Evolutionary conservation across 2,113 vertebrate species (phyloP).

Genomic region (Castor canadensis): DNA sequence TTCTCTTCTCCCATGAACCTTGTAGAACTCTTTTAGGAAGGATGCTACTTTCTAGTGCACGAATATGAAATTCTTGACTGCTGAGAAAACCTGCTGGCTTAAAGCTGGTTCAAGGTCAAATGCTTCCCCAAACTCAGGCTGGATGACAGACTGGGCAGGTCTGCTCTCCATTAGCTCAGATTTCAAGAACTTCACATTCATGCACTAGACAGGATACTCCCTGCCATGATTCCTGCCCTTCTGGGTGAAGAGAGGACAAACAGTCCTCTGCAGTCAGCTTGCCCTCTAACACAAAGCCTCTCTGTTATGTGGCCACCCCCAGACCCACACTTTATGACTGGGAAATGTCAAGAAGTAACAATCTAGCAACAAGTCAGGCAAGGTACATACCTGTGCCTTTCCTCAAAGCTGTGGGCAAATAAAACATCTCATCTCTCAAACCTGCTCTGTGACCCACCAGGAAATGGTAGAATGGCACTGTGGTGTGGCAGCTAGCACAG

Average conservation of each 20-base stretch:
- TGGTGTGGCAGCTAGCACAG: rapidly evolving
- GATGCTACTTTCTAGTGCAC: neutral
- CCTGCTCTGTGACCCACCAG: neutral
- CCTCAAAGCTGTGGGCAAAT: neutral
- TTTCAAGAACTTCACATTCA: conserved; percentile 68
- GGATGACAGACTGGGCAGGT: conserved; percentile 48
- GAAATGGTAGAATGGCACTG: neutral
- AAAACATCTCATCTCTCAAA: neutral
- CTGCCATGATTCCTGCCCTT: conserved; percentile 47
- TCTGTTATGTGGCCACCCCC: neutral
- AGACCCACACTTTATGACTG: too few species aligned
- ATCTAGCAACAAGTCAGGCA: neutral
- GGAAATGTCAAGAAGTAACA: neutral
- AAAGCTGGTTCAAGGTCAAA: neutral
- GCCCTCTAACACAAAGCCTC: neutral
- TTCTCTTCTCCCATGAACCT: too few species aligned
- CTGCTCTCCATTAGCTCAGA: conserved; percentile 65
- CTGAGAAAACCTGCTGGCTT: neutral
- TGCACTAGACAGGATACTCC: conserved; percentile 53
- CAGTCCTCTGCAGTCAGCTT: neutral
- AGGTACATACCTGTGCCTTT: neutral
- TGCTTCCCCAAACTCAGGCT: conserved; percentile 26
- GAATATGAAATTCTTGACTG: too few species aligned
- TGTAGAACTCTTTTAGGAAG: neutral
- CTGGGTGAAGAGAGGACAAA: neutral